Percentiles rank a stretch among this genome's conserved stretches.
phyloP scores from a whole-genome alignment of 2,113 vertebrate genomes.

The Dasypus novemcinctus region DNA sequence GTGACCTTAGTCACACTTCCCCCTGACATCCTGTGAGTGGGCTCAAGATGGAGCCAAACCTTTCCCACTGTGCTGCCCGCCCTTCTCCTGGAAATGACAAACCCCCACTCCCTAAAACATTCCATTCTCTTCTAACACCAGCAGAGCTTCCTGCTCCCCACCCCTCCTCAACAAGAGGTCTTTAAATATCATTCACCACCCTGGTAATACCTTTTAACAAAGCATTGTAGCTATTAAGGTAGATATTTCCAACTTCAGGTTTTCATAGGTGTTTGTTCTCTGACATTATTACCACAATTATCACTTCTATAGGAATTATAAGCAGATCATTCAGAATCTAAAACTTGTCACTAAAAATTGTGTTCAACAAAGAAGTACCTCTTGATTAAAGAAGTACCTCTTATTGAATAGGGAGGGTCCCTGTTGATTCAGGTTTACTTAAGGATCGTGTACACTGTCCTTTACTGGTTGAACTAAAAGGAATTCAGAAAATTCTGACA shows the following conservation, averaged over 20 bases:
- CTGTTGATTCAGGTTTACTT: not conserved
- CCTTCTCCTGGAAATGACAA: constrained; percentile 88
- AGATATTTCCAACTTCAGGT: constrained; percentile 16
- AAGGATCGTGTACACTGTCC: not conserved
- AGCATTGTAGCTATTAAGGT: constrained; percentile 75
- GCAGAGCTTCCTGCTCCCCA: constrained; percentile 86
- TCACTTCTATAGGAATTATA: constrained; percentile 28
- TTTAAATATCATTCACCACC: constrained; percentile 83
- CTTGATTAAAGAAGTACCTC: not conserved
- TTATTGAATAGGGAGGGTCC: not conserved
- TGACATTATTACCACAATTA: constrained; percentile 27
- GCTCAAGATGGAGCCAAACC: constrained; percentile 76
- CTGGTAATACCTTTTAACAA: constrained; percentile 86
- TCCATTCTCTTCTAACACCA: constrained; percentile 85
- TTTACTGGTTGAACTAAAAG: constrained; percentile 10
- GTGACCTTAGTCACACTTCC: constrained; percentile 83
- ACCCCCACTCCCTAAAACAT: constrained; percentile 87
- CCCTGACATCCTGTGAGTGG: constrained; percentile 83
- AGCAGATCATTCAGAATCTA: constrained; percentile 23
- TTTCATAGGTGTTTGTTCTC: not conserved
- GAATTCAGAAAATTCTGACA: constrained; percentile 12
- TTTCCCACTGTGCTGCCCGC: constrained; percentile 79
- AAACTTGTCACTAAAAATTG: constrained; percentile 15
- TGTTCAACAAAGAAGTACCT: constrained; percentile 24
- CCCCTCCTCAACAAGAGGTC: constrained; percentile 84